A percentile compares a stretch with the other conserved stretches of the same genome.
These are phyloP conservation scores for Mola mola DNA, from an alignment of 2,113 vertebrate species.

Conservation along the genomic window DNA sequence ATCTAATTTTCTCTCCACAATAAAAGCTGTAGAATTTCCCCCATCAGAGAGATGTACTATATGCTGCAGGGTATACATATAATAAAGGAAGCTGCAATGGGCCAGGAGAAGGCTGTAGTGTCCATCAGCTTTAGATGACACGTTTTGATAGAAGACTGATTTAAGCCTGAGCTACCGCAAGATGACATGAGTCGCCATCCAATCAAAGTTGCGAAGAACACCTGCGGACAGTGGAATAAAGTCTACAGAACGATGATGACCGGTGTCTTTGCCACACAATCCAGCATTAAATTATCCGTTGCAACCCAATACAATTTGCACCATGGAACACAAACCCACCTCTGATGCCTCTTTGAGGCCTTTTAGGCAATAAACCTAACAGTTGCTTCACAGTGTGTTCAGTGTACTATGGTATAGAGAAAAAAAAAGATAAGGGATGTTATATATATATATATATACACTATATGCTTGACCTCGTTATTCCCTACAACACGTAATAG, in stretches of 20 bases:
- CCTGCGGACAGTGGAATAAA: slow-evolving; percentile 78
- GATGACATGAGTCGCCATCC: slow-evolving; percentile 76
- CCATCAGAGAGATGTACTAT: slow-evolving; percentile 64
- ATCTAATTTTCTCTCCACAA: slow-evolving; percentile 66
- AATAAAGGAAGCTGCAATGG: slow-evolving; percentile 62
- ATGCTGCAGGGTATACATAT: slow-evolving; percentile 73
- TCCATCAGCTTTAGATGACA: slow-evolving; percentile 80
- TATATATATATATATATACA: too few relatives aligned
- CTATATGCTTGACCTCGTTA: slow-evolving; percentile 44
- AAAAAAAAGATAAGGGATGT: slow-evolving; percentile 8
- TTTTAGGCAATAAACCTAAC: slow-evolving; percentile 60
- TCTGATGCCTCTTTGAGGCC: slow-evolving; percentile 59
- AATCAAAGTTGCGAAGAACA: slow-evolving; percentile 77
- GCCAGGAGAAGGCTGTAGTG: slow-evolving; percentile 64
- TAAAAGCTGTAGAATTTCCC: slow-evolving; percentile 60
- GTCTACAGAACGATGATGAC: slow-evolving; percentile 64
- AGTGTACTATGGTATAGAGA: slow-evolving; percentile 13
- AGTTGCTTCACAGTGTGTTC: slow-evolving; percentile 48
- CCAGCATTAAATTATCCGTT: slow-evolving; percentile 64
- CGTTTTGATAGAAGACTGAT: slow-evolving; percentile 77
- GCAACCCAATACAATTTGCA: slow-evolving; percentile 61
- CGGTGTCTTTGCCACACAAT: slow-evolving; percentile 46
- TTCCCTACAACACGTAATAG: slow-evolving; percentile 31
- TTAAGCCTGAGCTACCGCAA: slow-evolving; percentile 67
- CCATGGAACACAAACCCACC: slow-evolving; percentile 41